Conservation (phyloP, 2,113 vertebrate species). For the Eidolon helvum region DNA sequence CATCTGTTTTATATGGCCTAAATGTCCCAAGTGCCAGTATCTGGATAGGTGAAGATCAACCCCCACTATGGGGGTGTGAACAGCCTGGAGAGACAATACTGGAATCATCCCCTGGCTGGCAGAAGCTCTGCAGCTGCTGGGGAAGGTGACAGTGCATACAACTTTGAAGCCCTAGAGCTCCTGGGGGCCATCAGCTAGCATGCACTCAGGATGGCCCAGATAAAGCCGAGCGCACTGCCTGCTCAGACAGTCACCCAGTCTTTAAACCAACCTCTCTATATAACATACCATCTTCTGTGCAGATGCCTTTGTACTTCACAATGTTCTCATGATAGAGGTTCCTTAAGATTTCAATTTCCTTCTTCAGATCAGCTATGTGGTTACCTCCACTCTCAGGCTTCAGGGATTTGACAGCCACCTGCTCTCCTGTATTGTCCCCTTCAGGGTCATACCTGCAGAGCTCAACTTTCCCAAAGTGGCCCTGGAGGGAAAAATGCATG, state of each 20-base stretch:
- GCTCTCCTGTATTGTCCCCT: constrained; percentile 94
- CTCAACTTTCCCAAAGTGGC: constrained; percentile 98
- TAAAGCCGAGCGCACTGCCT: fast-evolving
- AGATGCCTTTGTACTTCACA: constrained; percentile 98
- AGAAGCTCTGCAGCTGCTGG: not conserved
- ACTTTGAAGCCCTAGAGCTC: not conserved
- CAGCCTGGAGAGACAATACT: not conserved
- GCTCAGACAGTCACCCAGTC: not conserved
- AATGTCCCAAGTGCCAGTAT: too few relatives aligned
- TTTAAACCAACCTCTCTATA: not conserved
- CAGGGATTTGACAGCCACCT: constrained; percentile 97
- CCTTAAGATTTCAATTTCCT: constrained; percentile 95
- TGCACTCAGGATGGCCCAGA: not conserved
- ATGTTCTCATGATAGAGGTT: constrained; percentile 98
- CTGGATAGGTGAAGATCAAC: not conserved
- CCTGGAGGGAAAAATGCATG: constrained; percentile 80
- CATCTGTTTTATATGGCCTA: not conserved
- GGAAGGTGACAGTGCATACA: fast-evolving
- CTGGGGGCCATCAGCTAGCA: not conserved
- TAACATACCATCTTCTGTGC: constrained; percentile 92
- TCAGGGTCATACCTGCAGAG: constrained; percentile 96
- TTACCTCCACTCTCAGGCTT: constrained; percentile 94
- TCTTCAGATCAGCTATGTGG: constrained; percentile 93
- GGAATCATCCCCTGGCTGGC: not conserved
- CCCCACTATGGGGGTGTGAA: not conserved